Conservation (phyloP, 64 coral and sea anemone genomes). For the Stylophora pistillata region DNA sequence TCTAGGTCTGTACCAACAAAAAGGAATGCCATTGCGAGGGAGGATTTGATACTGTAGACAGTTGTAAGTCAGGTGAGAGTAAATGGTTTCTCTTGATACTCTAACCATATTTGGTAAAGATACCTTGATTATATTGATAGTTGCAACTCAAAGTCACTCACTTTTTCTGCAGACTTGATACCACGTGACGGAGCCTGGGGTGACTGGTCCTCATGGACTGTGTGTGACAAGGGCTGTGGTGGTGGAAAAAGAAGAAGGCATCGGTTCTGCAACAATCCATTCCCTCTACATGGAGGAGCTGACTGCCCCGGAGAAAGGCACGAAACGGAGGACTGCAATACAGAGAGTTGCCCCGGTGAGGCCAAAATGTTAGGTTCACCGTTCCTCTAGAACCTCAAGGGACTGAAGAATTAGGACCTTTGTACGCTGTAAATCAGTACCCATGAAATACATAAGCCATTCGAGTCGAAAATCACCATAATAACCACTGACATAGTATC, state of each 20-base stretch:
- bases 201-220: conserved; percentile 55
- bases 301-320: conserved; percentile 44
- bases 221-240: conserved; percentile 60
- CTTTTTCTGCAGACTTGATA: neutral
- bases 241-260: conserved; percentile 51
- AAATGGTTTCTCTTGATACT: too few relatives aligned
- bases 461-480: too few relatives aligned
- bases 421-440: too few relatives aligned
- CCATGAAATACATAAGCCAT: too few relatives aligned
- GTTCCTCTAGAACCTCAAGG: too few relatives aligned
- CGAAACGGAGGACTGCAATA: conserved; percentile 53
- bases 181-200: conserved; percentile 48
- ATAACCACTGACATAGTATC: too few relatives aligned
- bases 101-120: too few relatives aligned
- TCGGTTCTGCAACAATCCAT: conserved; percentile 72
- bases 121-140: too few relatives aligned
- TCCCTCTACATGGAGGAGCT: conserved; percentile 58
- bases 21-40: conserved; percentile 69
- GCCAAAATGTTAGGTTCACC: neutral
- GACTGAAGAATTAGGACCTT: too few relatives aligned
- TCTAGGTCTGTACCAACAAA: conserved; percentile 69
- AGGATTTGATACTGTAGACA: conserved; percentile 52
- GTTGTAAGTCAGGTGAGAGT: conserved; percentile 50
- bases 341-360: conserved; percentile 60
- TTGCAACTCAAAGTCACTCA: neutral